A percentile compares a stretch with the other conserved stretches of the same genome.
Evolutionary conservation across 2,797 vertebrate species (phyloP).

Genomic region (Enteromius treurensis): DNA sequence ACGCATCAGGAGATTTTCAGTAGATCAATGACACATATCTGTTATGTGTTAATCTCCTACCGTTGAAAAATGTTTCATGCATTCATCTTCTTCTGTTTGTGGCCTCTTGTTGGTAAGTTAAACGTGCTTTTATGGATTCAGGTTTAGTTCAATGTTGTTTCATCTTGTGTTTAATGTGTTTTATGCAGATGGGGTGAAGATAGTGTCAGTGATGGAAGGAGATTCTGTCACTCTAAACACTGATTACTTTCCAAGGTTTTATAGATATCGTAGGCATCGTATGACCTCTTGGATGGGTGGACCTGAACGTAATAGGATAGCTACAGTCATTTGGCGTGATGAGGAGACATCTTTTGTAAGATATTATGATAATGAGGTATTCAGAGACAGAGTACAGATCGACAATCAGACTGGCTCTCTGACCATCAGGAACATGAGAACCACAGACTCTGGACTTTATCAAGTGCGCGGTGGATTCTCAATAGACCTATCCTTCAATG

Average conservation of each 20-base stretch:
- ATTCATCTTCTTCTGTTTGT: not conserved
- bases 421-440: not conserved
- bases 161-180: not conserved
- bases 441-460: slow-evolving; percentile 10
- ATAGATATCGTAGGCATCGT: rapidly evolving
- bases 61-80: not conserved
- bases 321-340: rapidly evolving
- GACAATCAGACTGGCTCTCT: not conserved
- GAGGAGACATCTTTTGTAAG: rapidly evolving
- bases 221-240: not conserved
- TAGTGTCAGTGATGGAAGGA: not conserved
- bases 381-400: not conserved
- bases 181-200: not conserved
- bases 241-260: not conserved
- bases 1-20: too few species aligned
- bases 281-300: too few species aligned
- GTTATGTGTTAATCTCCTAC: not conserved
- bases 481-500: not conserved
- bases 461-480: rapidly evolving
- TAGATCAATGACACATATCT: not conserved
- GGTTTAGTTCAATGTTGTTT: not conserved
- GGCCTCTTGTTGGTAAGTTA: not conserved
- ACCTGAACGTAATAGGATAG: not conserved
- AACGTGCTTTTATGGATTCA: not conserved
- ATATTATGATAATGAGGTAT: rapidly evolving